Base-by-base conservation (phyloP, 1,140 invertebrate species). In the Aphelenchoides fujianensis region DNA sequence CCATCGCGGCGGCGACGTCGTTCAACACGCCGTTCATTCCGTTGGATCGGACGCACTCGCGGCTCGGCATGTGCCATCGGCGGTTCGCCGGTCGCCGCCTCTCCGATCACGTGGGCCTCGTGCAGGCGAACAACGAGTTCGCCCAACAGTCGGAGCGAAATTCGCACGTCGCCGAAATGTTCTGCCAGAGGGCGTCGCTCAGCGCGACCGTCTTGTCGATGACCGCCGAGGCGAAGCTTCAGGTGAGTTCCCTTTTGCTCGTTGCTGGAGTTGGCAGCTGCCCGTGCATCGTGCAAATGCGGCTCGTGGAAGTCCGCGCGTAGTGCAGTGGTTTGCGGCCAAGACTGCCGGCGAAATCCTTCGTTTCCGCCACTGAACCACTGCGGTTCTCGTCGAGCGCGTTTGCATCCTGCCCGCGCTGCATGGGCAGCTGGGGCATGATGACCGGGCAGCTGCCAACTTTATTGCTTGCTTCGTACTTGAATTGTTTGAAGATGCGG, bases 41-140 rank as follows among this genome's bases (percentile, higher is more conserved):
- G 82, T 67, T 84, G 71, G 59, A 87, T 77, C 87, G 86, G 78
- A 66, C 85, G 83, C 79, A 87, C 81, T 78, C 79, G 32, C 86
- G 91, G 41, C 85, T 95, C 23, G 89, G 89, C 0, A 87, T 88
- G 35, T 90, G 91, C 71, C 93, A 96, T 81, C 89, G 90, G 34
- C 89, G 89, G 23, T 90, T 97, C 71, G 90, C 91, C 16, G 95
- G 94, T 0, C 89, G 89, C 67, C 87, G 93, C 54, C 91, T 89
- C 80, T 96, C 93, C 23, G 96, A 98, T 86, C 95, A 98, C 84
- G 90, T 97, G 16, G 94, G 94, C 5, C 91, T 96, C 89, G 87
- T 97, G 3, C 93, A 93, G 77, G 94, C 92, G 23, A 95, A 94
- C 82, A 89, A 92, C 32, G 84, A 90, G 75, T 97, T 93, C 92